Conservation (phyloP, 2,888 invertebrate genomes). For the Xestoiulus laeticollis region DNA sequence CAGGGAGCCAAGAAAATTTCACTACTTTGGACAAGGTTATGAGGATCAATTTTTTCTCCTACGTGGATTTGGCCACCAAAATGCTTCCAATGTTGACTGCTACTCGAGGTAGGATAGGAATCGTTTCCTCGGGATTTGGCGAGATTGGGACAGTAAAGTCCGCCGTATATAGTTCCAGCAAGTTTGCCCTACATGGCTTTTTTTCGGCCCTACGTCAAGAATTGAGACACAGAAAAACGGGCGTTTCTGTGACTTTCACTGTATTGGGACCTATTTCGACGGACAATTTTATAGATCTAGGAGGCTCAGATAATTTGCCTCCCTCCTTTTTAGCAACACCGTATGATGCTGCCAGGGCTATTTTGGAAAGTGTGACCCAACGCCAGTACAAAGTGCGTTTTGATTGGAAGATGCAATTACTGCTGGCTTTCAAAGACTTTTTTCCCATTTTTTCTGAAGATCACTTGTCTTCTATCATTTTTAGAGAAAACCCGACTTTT, state of each 20-base stretch:
- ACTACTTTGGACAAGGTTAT: conserved; percentile 50
- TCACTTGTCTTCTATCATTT: neutral
- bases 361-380: neutral
- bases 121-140: conserved; percentile 61
- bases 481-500: neutral
- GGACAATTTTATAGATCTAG: neutral
- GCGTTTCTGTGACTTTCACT: neutral
- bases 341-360: neutral
- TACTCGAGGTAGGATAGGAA: conserved; percentile 61
- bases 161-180: neutral
- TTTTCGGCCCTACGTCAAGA: conserved; percentile 44
- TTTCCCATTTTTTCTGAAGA: neutral
- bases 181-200: conserved; percentile 25
- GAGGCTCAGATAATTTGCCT: neutral
- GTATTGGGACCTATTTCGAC: neutral
- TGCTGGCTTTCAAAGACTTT: neutral
- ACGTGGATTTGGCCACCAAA: conserved; percentile 61
- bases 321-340: neutral
- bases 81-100: conserved; percentile 60
- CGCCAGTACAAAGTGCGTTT: neutral
- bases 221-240: neutral
- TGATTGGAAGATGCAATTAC: neutral
- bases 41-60: conserved; percentile 62
- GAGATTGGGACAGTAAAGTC: neutral
- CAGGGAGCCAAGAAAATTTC: neutral